Evolutionary conservation across 1,140 invertebrate species (phyloP).

Genomic region (Streblospio benedicti): DNA sequence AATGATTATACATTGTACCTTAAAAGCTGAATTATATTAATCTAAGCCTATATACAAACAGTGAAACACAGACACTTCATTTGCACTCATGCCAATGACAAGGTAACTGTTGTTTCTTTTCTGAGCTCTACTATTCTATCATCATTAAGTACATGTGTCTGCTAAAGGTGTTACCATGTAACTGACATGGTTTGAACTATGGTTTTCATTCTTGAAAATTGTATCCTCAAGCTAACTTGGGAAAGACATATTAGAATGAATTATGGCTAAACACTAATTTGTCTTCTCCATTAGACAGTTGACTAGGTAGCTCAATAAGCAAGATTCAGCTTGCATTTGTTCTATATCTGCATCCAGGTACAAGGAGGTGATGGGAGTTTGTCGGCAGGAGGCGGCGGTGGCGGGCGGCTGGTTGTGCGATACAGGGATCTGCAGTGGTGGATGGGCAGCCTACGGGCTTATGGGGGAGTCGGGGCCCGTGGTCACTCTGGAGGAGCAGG

Average conservation of each 20-base stretch:
- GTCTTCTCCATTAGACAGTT: neutral
- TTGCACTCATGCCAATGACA: neutral
- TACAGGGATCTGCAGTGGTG: slow-evolving; percentile 24
- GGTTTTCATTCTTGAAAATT: neutral
- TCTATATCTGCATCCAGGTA: neutral
- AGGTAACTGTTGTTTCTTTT: neutral
- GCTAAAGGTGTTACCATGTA: slow-evolving; percentile 24
- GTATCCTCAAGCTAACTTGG: neutral
- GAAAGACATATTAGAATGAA: neutral
- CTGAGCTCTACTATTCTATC: neutral
- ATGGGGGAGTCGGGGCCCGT: slow-evolving; percentile 20
- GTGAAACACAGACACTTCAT: neutral
- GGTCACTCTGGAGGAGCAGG: slow-evolving; percentile 28
- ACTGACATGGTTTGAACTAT: too few species aligned
- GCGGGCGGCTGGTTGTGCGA: slow-evolving; percentile 26
- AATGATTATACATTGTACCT: neutral
- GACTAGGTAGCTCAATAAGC: neutral
- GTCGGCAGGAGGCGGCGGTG: slow-evolving; percentile 22
- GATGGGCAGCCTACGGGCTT: slow-evolving; percentile 23
- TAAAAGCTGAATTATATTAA: too few species aligned
- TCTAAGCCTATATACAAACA: neutral
- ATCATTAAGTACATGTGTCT: slow-evolving; percentile 1
- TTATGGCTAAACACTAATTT: neutral
- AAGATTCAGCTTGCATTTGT: too few species aligned
- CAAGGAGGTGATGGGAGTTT: slow-evolving; percentile 4